Conservation (phyloP, 2,113 vertebrate species). For the Noturus placidus region DNA sequence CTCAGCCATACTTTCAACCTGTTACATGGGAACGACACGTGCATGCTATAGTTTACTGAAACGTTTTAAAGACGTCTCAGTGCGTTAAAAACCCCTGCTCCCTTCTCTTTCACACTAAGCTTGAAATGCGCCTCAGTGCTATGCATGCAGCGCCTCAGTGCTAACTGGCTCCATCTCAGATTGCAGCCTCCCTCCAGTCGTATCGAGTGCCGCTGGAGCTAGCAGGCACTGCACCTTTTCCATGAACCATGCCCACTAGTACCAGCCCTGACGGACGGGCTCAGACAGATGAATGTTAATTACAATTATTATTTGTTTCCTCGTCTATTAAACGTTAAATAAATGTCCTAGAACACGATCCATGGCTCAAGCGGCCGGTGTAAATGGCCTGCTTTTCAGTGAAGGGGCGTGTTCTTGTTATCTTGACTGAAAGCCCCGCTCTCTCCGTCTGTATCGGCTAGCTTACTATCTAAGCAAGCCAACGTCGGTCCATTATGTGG, state of each 20-base stretch:
- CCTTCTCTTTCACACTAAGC: neutral
- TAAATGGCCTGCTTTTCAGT: constrained; percentile 42
- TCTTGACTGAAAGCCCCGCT: constrained; percentile 61
- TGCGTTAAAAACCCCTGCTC: neutral
- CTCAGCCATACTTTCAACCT: neutral
- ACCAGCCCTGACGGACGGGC: neutral
- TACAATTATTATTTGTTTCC: neutral
- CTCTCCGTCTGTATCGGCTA: constrained; percentile 47
- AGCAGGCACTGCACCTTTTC: constrained; percentile 21
- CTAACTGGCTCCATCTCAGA: constrained; percentile 17
- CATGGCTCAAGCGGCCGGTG: constrained; percentile 23
- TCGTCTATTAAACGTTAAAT: constrained; percentile 10
- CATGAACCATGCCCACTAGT: neutral
- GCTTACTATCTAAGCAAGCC: constrained; percentile 50
- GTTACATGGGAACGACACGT: neutral
- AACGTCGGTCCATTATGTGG: constrained; percentile 46
- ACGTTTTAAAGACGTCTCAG: neutral
- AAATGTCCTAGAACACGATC: constrained; percentile 14
- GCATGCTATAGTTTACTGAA: neutral
- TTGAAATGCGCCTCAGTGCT: neutral
- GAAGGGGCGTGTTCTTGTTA: constrained; percentile 63
- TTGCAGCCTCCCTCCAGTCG: constrained; percentile 45
- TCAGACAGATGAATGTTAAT: neutral
- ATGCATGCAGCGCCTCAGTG: constrained; percentile 24
- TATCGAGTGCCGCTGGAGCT: constrained; percentile 9